Conservation (phyloP, 2,113 vertebrate species). For the Herpailurus yagouaroundi region DNA sequence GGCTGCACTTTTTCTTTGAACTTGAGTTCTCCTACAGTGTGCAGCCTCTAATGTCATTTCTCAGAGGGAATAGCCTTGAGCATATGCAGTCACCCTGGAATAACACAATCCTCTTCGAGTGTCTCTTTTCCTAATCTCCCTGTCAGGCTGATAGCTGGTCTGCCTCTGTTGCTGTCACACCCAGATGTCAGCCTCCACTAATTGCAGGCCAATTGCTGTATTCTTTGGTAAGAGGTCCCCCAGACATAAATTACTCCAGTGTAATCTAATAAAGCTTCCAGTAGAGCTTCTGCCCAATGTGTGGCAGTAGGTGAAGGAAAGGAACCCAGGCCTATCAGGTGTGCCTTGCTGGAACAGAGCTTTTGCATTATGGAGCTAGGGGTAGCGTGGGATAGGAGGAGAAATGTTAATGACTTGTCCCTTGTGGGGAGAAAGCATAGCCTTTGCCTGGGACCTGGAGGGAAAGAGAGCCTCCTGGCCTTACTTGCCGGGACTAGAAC, state of each 20-base stretch:
- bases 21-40: neutral
- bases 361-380: neutral
- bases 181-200: neutral
- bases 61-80: neutral
- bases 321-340: neutral
- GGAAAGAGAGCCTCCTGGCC: neutral
- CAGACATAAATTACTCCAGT: neutral
- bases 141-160: neutral
- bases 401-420: neutral
- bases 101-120: neutral
- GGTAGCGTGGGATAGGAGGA: neutral
- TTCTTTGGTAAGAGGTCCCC: neutral
- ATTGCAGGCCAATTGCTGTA: slow-evolving; percentile 1
- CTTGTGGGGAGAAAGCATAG: neutral
- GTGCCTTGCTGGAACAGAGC: neutral
- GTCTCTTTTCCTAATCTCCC: neutral
- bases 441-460: neutral
- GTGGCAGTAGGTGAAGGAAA: neutral
- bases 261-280: neutral
- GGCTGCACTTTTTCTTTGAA: neutral
- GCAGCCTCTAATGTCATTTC: neutral
- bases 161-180: neutral
- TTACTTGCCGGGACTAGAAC: neutral
- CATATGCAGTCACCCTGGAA: neutral
- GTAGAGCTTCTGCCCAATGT: neutral